Base-by-base conservation (phyloP, 2,888 invertebrate species). In the Polymixis lichenea region DNA sequence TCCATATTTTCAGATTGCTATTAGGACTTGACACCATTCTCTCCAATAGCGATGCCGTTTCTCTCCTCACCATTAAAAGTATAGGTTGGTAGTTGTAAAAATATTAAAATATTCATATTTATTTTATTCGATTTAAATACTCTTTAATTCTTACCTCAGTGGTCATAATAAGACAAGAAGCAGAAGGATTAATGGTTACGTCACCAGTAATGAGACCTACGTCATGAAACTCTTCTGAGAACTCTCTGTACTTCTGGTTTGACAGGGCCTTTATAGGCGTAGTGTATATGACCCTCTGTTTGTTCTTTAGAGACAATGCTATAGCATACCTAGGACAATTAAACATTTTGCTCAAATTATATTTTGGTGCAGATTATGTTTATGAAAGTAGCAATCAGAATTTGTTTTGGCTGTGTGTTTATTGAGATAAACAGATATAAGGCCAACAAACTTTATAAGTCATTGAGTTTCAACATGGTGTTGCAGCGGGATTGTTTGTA, bases 241-340 rank as follows among this genome's bases (percentile, higher is more conserved):
- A 98, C 93, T 99, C 99, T 84, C 99, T 97, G 94, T 99, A 99
- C 93, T 99, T 99, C 95, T 99, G 99, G 97, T 99, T 99, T 88
- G 99, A 99, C 62, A 99, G 96, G 0, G 99, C 99, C 95, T 99
- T 99, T 88, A 99, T 99, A 1, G 99, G 99, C 17, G 99, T 99
- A 22, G 99, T 99, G 94, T 99, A 99, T 90, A 99, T 99, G 0
- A 99, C 99, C 87, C 99, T 97, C 94, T 99, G 99, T 91, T 99
- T 99, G 88, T 98, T 98, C 85, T 98, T 98, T 73, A 99, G 95
- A 0, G 99, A 99, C 92, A 98, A 97, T 0, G 99, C 99, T 91
- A 99, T 99, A 1, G 99, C 99, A 97, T 99, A 99, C 94, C 98
- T 98, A 88, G 67, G 86, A 83, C 61, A 55, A 69, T 46, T 19